Base-by-base conservation (phyloP, 1,140 invertebrate genomes). In the Lepidurus couesii region DNA sequence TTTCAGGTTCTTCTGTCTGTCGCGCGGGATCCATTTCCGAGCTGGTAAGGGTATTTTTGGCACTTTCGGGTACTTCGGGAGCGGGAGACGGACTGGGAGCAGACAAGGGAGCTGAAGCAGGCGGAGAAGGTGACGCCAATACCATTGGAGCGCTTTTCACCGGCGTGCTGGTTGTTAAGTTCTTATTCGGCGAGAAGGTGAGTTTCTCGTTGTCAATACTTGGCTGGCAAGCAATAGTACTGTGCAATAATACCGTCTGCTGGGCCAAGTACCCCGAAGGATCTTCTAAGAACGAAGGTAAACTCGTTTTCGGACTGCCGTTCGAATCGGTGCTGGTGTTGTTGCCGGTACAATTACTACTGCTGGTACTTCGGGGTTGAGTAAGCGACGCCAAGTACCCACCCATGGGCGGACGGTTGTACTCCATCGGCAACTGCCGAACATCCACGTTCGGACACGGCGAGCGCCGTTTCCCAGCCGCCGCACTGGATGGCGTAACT, bases 251-350 rank as follows among this genome's bases (percentile, higher is more conserved):
- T 42, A 92, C 92, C 1, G 93, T 95, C 83, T 95, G 93, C 82
- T 95, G 93, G 7, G 93, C 92, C 77, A 96, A 85, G 86, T 95
- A 96, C 6, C 92, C 94, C 83, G 91, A 94, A 0, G 94, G 93
- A 85, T 96, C 94, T 81, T 96, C 94, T 86, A 95, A 90, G 82
- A 95, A 95, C 47, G 91, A 92, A 1, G 90, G 91, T 79, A 86
- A 86, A n/a, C 84, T 53, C 44, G 24, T 53, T 13, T 53, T 75
- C 16, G 79, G 26, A 42, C 79, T 34, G 2, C 34, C 34, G 3
- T 73, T 45, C 1, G 44, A 79, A 47, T 79, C 84, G 78, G 80
- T 85, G 81, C 80, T 84, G 7, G 83, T 82, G 0, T 81, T 84
- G 5, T 83, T 83, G 16, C 83, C 83, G 77, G 74, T 80, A 80